These are phyloP conservation scores for Boloria selene DNA, from an alignment of 2,888 invertebrate species.

Conservation along the genomic window DNA sequence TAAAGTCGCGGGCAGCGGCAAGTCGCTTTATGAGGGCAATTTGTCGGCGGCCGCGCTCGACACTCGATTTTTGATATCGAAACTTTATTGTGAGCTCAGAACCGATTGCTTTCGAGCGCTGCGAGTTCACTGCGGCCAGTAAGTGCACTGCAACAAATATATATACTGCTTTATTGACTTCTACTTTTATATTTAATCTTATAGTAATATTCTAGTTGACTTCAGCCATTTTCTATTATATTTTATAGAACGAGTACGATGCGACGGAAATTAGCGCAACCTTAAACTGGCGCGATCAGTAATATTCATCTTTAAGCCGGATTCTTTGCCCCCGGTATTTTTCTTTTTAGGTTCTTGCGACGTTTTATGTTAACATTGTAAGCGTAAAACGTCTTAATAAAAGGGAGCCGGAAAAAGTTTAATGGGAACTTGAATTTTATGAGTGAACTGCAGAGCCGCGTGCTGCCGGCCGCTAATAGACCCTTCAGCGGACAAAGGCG, in stretches of 20 bases:
- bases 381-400: conserved; percentile 16
- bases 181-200: background rate
- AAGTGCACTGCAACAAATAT: conserved; percentile 4
- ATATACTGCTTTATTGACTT: conserved; percentile 3
- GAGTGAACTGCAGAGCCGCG: conserved; percentile 17
- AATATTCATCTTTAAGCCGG: conserved; percentile 16
- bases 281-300: background rate
- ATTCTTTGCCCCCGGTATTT: background rate
- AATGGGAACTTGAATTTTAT: conserved; percentile 31
- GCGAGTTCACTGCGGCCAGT: conserved; percentile 3
- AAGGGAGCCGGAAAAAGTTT: conserved; percentile 29
- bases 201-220: background rate
- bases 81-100: conserved; percentile 47
- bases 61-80: conserved; percentile 53
- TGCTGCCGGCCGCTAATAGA: conserved; percentile 17
- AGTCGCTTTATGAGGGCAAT: conserved; percentile 51
- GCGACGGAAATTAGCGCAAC: background rate
- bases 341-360: conserved; percentile 15
- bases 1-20: conserved; percentile 38
- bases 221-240: background rate
- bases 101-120: conserved; percentile 16
- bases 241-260: too few relatives aligned
- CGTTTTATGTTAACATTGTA: conserved; percentile 15
- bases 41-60: conserved; percentile 51
- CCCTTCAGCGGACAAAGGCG: conserved; percentile 21